These are phyloP conservation scores for Vulpes vulpes DNA, from an alignment of 2,113 vertebrate genomes.

Conservation along the genomic window DNA sequence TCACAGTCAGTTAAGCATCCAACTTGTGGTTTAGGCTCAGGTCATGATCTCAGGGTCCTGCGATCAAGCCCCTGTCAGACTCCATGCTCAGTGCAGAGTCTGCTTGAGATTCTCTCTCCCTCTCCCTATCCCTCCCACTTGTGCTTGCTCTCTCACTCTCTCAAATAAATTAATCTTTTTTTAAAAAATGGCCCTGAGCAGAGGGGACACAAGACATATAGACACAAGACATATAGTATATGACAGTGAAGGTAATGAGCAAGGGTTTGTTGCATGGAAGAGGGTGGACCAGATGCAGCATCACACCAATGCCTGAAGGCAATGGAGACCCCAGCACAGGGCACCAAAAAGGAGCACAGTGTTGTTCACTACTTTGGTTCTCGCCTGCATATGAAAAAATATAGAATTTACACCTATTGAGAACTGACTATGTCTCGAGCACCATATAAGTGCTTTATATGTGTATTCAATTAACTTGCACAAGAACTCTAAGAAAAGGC, in stretches of 20 bases:
- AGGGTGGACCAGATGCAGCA: background rate
- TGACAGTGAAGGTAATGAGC: background rate
- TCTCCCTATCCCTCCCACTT: no score
- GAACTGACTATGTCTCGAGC: background rate
- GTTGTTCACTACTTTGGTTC: background rate
- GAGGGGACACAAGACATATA: background rate
- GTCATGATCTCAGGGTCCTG: no score
- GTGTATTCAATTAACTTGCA: background rate
- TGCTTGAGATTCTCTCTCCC: no score
- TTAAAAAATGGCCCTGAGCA: background rate
- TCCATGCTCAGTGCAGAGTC: no score
- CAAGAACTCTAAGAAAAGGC: background rate
- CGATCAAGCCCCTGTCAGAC: no score
- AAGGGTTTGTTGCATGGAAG: background rate
- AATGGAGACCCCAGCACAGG: fast-evolving
- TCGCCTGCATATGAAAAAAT: background rate
- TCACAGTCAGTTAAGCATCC: no score
- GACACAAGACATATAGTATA: background rate
- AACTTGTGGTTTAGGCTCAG: no score
- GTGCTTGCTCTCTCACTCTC: no score
- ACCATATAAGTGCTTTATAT: background rate
- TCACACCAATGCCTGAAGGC: background rate
- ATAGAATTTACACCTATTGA: background rate
- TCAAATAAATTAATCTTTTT: no score
- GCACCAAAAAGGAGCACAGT: background rate